A percentile compares a stretch with the other conserved stretches of the same genome.
Evolutionary conservation across 2,888 invertebrate species (phyloP).

Genomic region (Drosophila quasianomalipes): DNA sequence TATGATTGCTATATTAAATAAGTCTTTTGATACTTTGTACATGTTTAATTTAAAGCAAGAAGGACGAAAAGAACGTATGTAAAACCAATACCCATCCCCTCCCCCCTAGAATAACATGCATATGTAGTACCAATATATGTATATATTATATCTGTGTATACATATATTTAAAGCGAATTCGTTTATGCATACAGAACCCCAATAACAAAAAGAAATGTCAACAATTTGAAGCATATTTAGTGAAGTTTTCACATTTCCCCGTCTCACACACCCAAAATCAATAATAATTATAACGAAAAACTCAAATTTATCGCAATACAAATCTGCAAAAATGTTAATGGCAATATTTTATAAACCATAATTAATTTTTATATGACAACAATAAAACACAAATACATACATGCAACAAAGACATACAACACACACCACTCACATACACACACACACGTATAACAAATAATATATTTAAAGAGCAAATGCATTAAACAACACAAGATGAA

Average conservation of each 20-base stretch:
- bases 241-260: constrained; percentile 49
- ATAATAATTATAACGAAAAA: constrained; percentile 37
- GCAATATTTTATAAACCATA: constrained; percentile 62
- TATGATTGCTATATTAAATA: constrained; percentile 77
- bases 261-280: constrained; percentile 38
- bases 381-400: constrained; percentile 37
- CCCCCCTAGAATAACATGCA: constrained; percentile 60
- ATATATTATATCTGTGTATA: constrained; percentile 48
- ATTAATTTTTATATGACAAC: constrained; percentile 64
- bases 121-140: constrained; percentile 58
- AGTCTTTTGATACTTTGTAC: constrained; percentile 80
- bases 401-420: constrained; percentile 65
- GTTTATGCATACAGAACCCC: constrained; percentile 45
- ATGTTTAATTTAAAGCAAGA: constrained; percentile 73
- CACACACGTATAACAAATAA: constrained; percentile 22
- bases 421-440: constrained; percentile 50
- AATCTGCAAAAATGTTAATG: constrained; percentile 51
- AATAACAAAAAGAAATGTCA: constrained; percentile 30
- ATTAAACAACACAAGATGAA: constrained; percentile 72
- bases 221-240: constrained; percentile 56
- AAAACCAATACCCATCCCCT: constrained; percentile 28
- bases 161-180: constrained; percentile 53
- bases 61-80: constrained; percentile 29
- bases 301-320: constrained; percentile 49
- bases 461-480: constrained; percentile 64